Evolutionary conservation across 2,113 vertebrate genomes (phyloP), one percentile per base, ranked within the genome.

Genomic region (Sebastes fasciatus): DNA sequence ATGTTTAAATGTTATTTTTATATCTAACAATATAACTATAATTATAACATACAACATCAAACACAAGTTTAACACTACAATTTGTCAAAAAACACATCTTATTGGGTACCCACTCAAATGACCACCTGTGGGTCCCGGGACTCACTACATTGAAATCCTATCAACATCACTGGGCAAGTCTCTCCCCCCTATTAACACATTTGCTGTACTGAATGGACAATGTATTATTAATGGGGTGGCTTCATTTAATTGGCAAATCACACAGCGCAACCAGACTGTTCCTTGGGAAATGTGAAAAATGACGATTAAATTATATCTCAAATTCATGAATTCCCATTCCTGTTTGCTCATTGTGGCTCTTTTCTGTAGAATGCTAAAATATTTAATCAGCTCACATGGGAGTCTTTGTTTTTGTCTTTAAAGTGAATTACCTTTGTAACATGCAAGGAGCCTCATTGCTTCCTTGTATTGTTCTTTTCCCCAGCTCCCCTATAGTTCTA

Each of bases 211-310:
- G 88, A 91, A 91, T 85, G 86, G 85, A 92, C 83, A 13, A 91
- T 90, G 80, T 82, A 84, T 92, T 92, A 92, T 93, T 92, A 89
- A 92, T 90, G 77, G 58, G 64, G 73, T 42, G 82, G 75, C 77
- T 91, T 92, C 81, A 74, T 89, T 90, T 93, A 89, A 93, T 90
- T 92, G 81, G 80, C 69, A 88, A 90, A 88, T 92, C 89, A 85
- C 84, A 88, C 83, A 68, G 76, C 77, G 82, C 80, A 82, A 77
- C 80, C 67, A 46, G 80, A 86, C 80, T 67, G 55, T 72, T 90
- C 82, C 73, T 45, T 80, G 85, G 76, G 86, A 91, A 87, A 90
- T 71, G 71, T 89, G 86, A 88, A 89, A 91, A 90, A 90, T 84
- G 67, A 92, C 61, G 3, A 90, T 86, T 83, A 90, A 91, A 89